A percentile compares a stretch with the other conserved stretches of the same genome.
These are phyloP conservation scores for Turritopsis rubra DNA, from an alignment of 30 jellyfish, hydroid and myxozoan species.

Conservation along the genomic window DNA sequence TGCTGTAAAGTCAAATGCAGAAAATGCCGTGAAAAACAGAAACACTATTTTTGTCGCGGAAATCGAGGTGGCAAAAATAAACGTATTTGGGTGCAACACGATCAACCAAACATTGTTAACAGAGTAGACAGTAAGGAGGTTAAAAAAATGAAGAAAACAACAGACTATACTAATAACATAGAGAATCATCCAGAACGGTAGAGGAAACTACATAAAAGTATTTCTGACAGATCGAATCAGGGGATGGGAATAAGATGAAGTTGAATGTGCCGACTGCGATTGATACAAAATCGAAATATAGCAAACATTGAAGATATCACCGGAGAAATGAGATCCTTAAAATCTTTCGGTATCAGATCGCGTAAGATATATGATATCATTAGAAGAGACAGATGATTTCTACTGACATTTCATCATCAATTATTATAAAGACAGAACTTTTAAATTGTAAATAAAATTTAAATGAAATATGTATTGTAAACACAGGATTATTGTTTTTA, in stretches of 20 bases:
- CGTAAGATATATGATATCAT: too few species aligned
- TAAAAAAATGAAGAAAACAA: neutral
- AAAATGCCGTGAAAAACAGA: constrained; percentile 29
- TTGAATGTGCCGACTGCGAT: too few species aligned
- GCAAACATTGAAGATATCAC: too few species aligned
- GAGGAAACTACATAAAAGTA: neutral
- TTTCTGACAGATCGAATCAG: neutral
- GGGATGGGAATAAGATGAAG: neutral
- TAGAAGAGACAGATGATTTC: too few species aligned
- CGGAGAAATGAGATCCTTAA: too few species aligned
- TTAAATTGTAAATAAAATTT: neutral
- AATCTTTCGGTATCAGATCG: too few species aligned
- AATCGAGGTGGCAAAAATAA: neutral
- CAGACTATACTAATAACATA: neutral
- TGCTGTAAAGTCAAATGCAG: constrained; percentile 76
- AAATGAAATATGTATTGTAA: neutral
- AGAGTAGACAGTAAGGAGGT: neutral
- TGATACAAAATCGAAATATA: too few species aligned
- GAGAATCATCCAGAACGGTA: neutral
- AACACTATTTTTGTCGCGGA: constrained; percentile 7
- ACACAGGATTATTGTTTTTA: neutral
- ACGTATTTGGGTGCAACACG: neutral
- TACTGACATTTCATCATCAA: too few species aligned
- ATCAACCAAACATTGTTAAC: neutral
- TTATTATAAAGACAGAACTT: too few species aligned